These are phyloP conservation scores for Muscicapa adusta DNA, from an alignment of 2,113 vertebrate species.

Conservation along the genomic window DNA sequence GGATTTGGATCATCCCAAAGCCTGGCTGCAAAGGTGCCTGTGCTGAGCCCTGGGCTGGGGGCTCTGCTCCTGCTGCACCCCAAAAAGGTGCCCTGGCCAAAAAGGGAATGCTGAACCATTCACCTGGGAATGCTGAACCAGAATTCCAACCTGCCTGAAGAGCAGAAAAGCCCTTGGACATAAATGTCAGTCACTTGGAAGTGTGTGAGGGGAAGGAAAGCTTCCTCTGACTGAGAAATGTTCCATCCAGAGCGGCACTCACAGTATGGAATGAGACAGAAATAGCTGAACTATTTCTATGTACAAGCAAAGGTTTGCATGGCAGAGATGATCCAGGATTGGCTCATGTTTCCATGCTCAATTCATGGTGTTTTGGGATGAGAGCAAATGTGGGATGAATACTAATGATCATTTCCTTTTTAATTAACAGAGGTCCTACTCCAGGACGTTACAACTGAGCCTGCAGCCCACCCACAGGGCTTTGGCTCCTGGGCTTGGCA, in stretches of 20 bases:
- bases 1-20: neutral
- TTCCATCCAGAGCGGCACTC: neutral
- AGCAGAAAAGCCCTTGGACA: neutral
- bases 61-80: neutral
- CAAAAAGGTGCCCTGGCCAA: neutral
- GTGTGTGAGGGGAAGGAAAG: neutral
- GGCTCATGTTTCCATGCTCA: neutral
- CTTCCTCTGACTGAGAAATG: neutral
- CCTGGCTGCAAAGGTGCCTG: too few species aligned
- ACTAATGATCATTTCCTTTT: slow-evolving; percentile 31
- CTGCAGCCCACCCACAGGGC: neutral
- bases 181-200: neutral
- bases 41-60: neutral
- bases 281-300: neutral
- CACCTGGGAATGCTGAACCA: neutral
- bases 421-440: slow-evolving; percentile 40
- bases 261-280: neutral
- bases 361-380: neutral
- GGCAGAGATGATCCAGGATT: neutral
- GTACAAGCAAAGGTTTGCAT: neutral
- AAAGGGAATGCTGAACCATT: neutral
- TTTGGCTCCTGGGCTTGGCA: neutral
- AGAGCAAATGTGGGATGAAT: neutral
- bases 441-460: slow-evolving; percentile 5
- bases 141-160: neutral